Evolutionary conservation across 2,888 invertebrate genomes (phyloP).

Genomic region (Morpho deidamia): DNA sequence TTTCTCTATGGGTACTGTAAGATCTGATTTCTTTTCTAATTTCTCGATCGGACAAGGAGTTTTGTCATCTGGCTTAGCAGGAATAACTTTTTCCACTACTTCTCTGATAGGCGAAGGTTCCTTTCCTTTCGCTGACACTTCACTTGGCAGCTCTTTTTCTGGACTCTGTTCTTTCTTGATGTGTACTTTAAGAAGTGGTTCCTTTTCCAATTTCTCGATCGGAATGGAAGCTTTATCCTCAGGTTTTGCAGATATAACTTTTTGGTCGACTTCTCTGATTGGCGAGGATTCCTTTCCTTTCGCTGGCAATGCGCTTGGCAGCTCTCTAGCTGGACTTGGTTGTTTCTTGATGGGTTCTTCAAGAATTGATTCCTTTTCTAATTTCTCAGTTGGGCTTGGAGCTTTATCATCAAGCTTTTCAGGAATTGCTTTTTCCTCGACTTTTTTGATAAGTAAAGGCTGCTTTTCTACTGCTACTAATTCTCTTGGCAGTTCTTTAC

Average conservation of each 20-base stretch:
- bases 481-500: neutral
- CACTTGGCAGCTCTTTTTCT: neutral
- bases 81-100: too few species aligned
- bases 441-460: neutral
- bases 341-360: neutral
- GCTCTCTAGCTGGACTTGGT: neutral
- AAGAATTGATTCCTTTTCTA: slow-evolving; percentile 1
- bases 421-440: neutral
- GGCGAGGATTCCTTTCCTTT: slow-evolving; percentile 9
- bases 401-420: slow-evolving; percentile 11
- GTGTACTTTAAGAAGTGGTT: neutral
- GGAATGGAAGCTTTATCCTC: neutral
- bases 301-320: neutral
- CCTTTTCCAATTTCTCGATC: neutral
- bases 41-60: too few species aligned
- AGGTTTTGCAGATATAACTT: neutral
- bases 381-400: slow-evolving; percentile 4
- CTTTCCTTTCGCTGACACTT: neutral
- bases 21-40: too few species aligned
- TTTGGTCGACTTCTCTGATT: neutral
- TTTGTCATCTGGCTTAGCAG: too few species aligned
- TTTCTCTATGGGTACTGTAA: too few species aligned
- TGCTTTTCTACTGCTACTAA: neutral
- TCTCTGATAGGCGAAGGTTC: too few species aligned
- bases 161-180: slow-evolving; percentile 14